A percentile compares a stretch with the other conserved stretches of the same genome.
Evolutionary conservation across 2,888 invertebrate genomes (phyloP).

Genomic region (Hecatera dysodea): DNA sequence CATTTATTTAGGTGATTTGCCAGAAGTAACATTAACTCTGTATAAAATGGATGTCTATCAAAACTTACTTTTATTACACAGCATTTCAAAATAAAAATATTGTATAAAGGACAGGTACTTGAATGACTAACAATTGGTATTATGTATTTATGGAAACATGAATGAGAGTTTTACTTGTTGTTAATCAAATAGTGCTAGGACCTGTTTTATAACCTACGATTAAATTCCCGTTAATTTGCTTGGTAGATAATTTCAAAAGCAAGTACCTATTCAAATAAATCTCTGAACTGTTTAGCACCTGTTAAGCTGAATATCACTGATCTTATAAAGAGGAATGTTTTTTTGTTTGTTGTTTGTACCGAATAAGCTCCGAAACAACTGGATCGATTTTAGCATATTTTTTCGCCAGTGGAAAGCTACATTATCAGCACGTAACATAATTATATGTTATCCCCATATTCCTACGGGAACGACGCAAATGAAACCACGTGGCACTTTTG

Average conservation of each 20-base stretch:
- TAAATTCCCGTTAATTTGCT: no score
- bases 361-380: no score
- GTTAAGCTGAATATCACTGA: not conserved
- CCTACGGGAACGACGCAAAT: no score
- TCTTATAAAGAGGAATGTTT: no score
- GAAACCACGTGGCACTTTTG: no score
- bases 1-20: constrained; percentile 46
- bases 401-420: no score
- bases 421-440: no score
- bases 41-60: constrained; percentile 23
- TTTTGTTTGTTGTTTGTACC: no score
- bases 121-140: not conserved
- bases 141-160: not conserved
- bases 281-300: not conserved
- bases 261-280: not conserved
- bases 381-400: no score
- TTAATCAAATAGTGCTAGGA: not conserved
- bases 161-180: not conserved
- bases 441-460: no score
- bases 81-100: not conserved
- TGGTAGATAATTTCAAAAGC: not conserved
- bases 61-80: constrained; percentile 19
- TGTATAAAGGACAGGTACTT: not conserved
- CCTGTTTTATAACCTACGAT: not conserved
- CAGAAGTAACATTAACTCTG: constrained; percentile 24